Evolutionary conservation across 2,888 invertebrate genomes (phyloP).

Genomic region (Fissipunctia ypsillon): DNA sequence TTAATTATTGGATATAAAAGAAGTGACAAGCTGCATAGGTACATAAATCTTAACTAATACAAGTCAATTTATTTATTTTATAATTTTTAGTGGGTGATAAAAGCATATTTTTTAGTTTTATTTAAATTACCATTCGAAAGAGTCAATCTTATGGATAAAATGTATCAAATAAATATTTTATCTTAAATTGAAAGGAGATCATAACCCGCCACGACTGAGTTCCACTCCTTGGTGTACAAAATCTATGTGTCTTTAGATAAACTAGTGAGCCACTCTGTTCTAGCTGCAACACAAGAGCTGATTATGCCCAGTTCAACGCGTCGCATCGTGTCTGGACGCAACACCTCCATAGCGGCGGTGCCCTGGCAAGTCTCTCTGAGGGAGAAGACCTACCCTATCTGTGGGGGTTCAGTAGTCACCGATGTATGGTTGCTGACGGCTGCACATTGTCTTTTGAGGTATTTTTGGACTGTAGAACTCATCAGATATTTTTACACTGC

Average conservation of each 20-base stretch:
- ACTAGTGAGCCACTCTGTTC: neutral
- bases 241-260: neutral
- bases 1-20: too few relatives aligned
- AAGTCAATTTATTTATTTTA: too few relatives aligned
- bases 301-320: slow-evolving; percentile 75
- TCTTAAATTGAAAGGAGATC: too few relatives aligned
- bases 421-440: slow-evolving; percentile 87
- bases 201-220: neutral
- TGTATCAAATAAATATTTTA: too few relatives aligned
- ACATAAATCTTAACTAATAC: too few relatives aligned
- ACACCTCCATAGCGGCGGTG: slow-evolving; percentile 87
- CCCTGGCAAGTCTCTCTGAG: slow-evolving; percentile 90
- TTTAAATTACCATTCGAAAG: too few relatives aligned
- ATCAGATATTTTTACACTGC: too few relatives aligned
- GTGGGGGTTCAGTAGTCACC: slow-evolving; percentile 89
- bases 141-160: too few relatives aligned
- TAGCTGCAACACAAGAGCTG: slow-evolving; percentile 14
- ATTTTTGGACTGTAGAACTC: neutral
- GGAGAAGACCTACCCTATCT: slow-evolving; percentile 86
- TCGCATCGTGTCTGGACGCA: slow-evolving; percentile 88
- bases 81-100: too few relatives aligned
- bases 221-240: neutral
- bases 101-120: too few relatives aligned
- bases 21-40: too few relatives aligned
- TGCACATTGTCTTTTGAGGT: slow-evolving; percentile 88